Conservation (phyloP, 2,797 vertebrate species). For the Oreochromis mossambicus region DNA sequence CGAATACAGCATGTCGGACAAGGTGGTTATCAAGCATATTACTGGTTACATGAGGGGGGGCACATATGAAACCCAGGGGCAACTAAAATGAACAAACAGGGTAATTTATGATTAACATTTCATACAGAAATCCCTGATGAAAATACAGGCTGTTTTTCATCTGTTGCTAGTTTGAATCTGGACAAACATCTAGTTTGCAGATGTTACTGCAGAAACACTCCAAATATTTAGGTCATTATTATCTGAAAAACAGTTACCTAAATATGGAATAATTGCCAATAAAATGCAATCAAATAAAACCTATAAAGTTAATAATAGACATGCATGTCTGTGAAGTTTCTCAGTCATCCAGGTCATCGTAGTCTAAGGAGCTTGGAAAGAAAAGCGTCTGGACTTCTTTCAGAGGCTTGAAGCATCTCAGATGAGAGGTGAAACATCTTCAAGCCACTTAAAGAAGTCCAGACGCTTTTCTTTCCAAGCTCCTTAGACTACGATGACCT, state of each 20-base stretch:
- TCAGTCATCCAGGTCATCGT: no score
- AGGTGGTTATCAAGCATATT: not conserved
- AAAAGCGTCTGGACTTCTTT: no score
- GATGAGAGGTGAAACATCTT: no score
- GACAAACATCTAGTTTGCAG: not conserved
- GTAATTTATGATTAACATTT: not conserved
- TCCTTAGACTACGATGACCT: no score
- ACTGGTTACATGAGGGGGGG: not conserved
- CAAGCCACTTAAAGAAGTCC: no score
- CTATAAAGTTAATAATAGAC: not conserved
- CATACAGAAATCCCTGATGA: not conserved
- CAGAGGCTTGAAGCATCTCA: no score
- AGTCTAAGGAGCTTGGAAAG: no score
- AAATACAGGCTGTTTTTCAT: not conserved
- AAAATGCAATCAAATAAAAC: not conserved
- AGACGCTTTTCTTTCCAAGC: no score
- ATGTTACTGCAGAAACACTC: not conserved
- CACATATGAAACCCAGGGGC: not conserved
- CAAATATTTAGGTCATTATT: not conserved
- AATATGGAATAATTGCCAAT: not conserved
- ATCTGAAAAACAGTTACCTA: not conserved
- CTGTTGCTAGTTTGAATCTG: not conserved
- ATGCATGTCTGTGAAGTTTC: not conserved
- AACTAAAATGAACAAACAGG: not conserved
- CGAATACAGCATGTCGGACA: not conserved